phyloP scores from a whole-genome alignment of 2,797 vertebrate genomes.

The Staurois parvus region DNA sequence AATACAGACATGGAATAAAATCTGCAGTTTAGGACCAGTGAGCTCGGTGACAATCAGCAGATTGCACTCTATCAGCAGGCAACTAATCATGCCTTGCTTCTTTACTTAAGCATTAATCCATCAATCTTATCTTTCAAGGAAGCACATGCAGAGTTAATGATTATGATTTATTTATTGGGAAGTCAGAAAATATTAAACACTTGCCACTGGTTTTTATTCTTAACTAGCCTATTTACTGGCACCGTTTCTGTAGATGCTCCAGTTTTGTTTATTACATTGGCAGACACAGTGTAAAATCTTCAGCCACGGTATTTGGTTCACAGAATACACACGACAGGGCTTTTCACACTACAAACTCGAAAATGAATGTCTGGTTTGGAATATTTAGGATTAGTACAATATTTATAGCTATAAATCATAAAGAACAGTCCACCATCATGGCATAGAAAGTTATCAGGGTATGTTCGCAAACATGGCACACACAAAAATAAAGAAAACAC shows the following conservation, averaged over 20 bases:
- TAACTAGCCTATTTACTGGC: constrained; percentile 13
- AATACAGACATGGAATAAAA: background rate
- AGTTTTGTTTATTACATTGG: constrained; percentile 25
- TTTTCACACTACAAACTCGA: constrained; percentile 73
- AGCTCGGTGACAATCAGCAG: background rate
- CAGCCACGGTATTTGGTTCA: constrained; percentile 15
- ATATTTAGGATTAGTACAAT: constrained; percentile 82
- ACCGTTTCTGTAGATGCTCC: constrained; percentile 12
- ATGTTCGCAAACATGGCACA: too few relatives aligned
- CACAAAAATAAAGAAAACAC: too few relatives aligned
- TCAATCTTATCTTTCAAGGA: background rate
- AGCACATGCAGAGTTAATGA: background rate
- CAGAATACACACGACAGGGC: constrained; percentile 7
- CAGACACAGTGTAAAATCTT: constrained; percentile 27
- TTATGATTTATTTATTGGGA: constrained; percentile 23
- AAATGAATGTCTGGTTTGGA: constrained; percentile 74
- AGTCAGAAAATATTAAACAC: constrained; percentile 30
- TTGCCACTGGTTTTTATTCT: constrained; percentile 7
- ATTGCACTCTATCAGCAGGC: background rate
- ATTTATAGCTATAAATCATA: constrained; percentile 87
- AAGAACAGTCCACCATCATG: constrained; percentile 76
- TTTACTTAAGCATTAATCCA: background rate
- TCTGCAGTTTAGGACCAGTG: background rate
- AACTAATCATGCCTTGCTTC: background rate
- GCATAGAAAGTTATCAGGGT: constrained; percentile 75